These are phyloP conservation scores for Misgurnus anguillicaudatus DNA, from an alignment of 2,113 vertebrate genomes.

Conservation along the genomic window DNA sequence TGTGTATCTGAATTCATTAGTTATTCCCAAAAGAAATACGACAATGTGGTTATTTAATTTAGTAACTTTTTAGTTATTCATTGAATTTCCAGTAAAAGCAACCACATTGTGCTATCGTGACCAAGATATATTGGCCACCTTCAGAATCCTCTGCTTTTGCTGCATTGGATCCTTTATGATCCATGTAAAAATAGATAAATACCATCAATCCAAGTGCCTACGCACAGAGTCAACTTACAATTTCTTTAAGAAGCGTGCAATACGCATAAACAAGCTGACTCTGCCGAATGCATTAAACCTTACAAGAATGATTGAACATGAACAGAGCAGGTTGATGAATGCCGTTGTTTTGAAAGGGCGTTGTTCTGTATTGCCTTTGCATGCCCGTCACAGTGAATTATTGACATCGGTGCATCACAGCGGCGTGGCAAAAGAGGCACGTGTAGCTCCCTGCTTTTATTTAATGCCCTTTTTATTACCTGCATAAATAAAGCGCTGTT, in stretches of 20 bases:
- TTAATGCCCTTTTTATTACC: conserved; percentile 43
- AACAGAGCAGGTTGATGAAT: background rate
- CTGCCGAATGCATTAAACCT: conserved; percentile 15
- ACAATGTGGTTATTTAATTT: background rate
- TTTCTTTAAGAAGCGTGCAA: conserved; percentile 1
- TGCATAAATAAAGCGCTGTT: conserved; percentile 35
- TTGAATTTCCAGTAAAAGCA: too few species aligned
- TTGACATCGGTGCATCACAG: conserved; percentile 18
- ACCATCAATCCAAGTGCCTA: background rate
- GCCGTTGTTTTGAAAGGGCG: background rate
- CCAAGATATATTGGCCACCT: background rate
- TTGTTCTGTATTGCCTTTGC: background rate
- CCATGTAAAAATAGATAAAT: conserved; percentile 5
- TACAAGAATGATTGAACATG: background rate
- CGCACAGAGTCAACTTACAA: background rate
- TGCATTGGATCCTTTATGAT: background rate
- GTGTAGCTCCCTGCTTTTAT: conserved; percentile 22
- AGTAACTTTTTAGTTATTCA: too few species aligned
- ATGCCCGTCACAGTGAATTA: conserved; percentile 27
- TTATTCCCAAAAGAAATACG: too few species aligned
- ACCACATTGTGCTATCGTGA: too few species aligned
- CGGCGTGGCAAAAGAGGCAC: conserved; percentile 6
- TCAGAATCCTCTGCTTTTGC: background rate
- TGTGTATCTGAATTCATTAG: too few species aligned
- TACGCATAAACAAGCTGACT: conserved; percentile 7